These are phyloP conservation scores for Rhinopomastus cyanomelas DNA, from an alignment of 2,113 vertebrate species.

Conservation along the genomic window DNA sequence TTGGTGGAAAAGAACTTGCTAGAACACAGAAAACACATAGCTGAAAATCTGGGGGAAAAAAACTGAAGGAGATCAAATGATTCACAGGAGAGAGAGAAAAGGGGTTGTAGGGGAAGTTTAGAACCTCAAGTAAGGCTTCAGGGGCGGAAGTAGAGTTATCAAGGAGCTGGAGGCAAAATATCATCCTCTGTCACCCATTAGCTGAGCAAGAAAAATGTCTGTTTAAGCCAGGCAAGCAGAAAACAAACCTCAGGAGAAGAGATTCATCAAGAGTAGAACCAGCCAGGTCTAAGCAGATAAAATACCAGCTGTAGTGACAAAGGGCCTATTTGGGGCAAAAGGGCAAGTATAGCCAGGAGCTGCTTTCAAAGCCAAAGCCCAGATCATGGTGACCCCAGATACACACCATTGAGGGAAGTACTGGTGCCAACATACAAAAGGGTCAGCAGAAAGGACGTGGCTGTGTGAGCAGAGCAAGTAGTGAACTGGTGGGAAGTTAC, in stretches of 20 bases:
- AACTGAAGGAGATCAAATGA: not conserved
- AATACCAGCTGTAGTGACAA: not conserved
- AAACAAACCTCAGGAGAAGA: not conserved
- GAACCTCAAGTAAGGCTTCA: not conserved
- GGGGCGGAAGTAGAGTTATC: not conserved
- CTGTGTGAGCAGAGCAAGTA: not conserved
- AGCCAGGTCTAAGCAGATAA: not conserved
- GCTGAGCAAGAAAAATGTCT: not conserved
- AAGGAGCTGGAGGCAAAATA: not conserved
- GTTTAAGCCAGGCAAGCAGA: not conserved
- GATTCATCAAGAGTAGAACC: not conserved
- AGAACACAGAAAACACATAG: not conserved
- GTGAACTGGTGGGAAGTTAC: not conserved
- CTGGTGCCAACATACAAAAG: not conserved
- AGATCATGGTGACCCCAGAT: not conserved
- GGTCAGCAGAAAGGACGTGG: not conserved
- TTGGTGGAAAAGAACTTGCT: not conserved
- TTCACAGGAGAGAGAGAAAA: not conserved
- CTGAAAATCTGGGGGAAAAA: not conserved
- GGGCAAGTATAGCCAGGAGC: not conserved
- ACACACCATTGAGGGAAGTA: fast-evolving
- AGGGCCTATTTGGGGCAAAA: not conserved
- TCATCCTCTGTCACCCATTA: not conserved
- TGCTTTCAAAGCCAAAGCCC: not conserved
- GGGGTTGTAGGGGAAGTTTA: not conserved